Conservation (phyloP, 1,140 invertebrate genomes). For the Galleria mellonella region DNA sequence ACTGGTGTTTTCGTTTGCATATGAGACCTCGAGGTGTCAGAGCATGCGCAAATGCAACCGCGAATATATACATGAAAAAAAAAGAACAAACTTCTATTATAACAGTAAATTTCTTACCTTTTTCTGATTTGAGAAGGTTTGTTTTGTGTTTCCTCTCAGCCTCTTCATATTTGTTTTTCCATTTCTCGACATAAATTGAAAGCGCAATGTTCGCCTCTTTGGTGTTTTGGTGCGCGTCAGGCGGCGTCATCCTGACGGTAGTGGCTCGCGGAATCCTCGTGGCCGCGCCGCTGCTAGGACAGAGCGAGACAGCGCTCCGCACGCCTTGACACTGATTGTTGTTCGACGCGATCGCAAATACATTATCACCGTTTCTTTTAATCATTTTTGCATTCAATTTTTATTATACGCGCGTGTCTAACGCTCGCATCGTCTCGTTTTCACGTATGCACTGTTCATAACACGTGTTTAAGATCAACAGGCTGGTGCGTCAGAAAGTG, state of each 20-base stretch:
- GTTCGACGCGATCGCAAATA: conserved; percentile 69
- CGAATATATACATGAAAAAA: conserved; percentile 21
- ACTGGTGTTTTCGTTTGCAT: conserved; percentile 58
- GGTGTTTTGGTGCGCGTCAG: conserved; percentile 58
- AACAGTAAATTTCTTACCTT: conserved; percentile 74
- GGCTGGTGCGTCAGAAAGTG: conserved; percentile 49
- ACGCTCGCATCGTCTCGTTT: conserved; percentile 54
- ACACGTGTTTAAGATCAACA: conserved; percentile 60
- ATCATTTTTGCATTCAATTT: conserved; percentile 70
- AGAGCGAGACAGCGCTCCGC: conserved; percentile 66
- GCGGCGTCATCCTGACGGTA: conserved; percentile 63
- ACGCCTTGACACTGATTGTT: conserved; percentile 68
- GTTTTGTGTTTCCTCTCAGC: conserved; percentile 79
- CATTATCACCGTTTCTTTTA: conserved; percentile 72
- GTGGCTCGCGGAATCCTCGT: conserved; percentile 63
- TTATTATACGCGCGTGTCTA: conserved; percentile 53
- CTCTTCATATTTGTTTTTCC: conserved; percentile 81
- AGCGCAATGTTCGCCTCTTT: conserved; percentile 60
- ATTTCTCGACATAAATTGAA: conserved; percentile 72
- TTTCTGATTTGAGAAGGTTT: conserved; percentile 79
- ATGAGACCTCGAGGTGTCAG: conserved; percentile 29
- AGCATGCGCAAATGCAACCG: conserved; percentile 48
- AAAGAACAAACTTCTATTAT: conserved; percentile 32
- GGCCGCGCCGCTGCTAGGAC: conserved; percentile 38
- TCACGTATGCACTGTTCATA: conserved; percentile 41